These are phyloP conservation scores for Potamilus streckersoni DNA, from an alignment of 1,140 invertebrate genomes.

Conservation along the genomic window DNA sequence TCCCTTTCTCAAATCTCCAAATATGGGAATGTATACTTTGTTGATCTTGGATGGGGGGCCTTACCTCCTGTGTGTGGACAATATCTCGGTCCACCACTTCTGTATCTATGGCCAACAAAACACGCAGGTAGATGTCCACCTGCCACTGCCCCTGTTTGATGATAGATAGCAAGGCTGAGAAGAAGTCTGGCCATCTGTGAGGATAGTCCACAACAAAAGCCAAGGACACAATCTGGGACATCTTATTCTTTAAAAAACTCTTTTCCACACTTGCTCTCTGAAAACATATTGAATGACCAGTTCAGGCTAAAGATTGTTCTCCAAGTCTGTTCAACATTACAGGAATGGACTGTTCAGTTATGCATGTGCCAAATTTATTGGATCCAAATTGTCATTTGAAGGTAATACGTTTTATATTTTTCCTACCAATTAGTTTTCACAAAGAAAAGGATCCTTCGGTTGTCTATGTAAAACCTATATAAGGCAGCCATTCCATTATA, in stretches of 20 bases:
- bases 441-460: too few relatives aligned
- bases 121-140: conserved; percentile 71
- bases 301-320: too few relatives aligned
- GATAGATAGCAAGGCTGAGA: conserved; percentile 69
- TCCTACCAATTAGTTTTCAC: too few relatives aligned
- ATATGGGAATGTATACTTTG: too few relatives aligned
- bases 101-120: conserved; percentile 71
- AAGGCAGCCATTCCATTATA: too few relatives aligned
- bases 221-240: conserved; percentile 71
- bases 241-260: conserved; percentile 70
- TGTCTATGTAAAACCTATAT: too few relatives aligned
- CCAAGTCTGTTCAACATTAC: too few relatives aligned
- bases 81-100: conserved; percentile 72
- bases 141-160: conserved; percentile 63
- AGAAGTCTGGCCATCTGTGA: conserved; percentile 71
- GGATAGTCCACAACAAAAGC: conserved; percentile 73
- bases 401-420: too few relatives aligned
- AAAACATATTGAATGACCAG: conserved; percentile 4
- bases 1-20: too few relatives aligned
- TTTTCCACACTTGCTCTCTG: conserved; percentile 50
- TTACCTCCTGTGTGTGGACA: conserved; percentile 64
- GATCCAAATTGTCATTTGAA: too few relatives aligned
- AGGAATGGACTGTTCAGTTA: too few relatives aligned
- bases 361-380: too few relatives aligned
- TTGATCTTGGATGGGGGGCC: not conserved